Percentiles rank a stretch among this genome's conserved stretches.
Conservation (phyloP, 1,140 invertebrate genomes). For the Nasonia vitripennis region DNA sequence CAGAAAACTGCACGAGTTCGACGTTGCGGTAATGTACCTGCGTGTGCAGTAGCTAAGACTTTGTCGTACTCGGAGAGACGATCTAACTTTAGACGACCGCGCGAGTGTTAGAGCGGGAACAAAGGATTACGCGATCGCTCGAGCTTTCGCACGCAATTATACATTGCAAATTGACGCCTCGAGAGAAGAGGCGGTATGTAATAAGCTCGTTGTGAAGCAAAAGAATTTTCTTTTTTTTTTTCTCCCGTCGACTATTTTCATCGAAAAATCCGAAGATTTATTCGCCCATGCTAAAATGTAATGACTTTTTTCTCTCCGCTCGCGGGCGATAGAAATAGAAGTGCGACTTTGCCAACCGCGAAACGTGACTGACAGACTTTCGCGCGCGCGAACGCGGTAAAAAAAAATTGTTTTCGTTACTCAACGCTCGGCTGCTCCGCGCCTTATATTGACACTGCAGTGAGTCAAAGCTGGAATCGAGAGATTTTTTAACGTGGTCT, state of each 20-base stretch:
- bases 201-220: too few species aligned
- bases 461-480: conserved; percentile 5
- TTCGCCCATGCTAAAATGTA: not conserved
- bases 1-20: too few species aligned
- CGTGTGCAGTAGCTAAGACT: not conserved
- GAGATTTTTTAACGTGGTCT: not conserved
- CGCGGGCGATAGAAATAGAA: conserved; percentile 8
- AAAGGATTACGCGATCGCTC: not conserved
- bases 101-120: not conserved
- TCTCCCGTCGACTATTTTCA: too few species aligned
- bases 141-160: too few species aligned
- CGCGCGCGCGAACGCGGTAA: not conserved
- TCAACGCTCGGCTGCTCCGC: not conserved
- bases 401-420: conserved; percentile 4
- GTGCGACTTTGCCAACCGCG: conserved; percentile 4
- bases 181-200: too few species aligned
- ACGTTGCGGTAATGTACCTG: too few species aligned
- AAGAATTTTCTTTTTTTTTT: too few species aligned
- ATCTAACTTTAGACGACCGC: not conserved
- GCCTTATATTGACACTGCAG: conserved; percentile 8
- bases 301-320: not conserved
- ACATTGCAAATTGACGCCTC: too few species aligned
- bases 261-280: too few species aligned
- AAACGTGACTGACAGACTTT: conserved; percentile 31
- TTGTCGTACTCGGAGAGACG: not conserved